Percentiles rank a stretch among this genome's conserved stretches.
These are phyloP conservation scores for Oreotrochilus melanogaster DNA, from an alignment of 2,113 vertebrate genomes.

Conservation along the genomic window DNA sequence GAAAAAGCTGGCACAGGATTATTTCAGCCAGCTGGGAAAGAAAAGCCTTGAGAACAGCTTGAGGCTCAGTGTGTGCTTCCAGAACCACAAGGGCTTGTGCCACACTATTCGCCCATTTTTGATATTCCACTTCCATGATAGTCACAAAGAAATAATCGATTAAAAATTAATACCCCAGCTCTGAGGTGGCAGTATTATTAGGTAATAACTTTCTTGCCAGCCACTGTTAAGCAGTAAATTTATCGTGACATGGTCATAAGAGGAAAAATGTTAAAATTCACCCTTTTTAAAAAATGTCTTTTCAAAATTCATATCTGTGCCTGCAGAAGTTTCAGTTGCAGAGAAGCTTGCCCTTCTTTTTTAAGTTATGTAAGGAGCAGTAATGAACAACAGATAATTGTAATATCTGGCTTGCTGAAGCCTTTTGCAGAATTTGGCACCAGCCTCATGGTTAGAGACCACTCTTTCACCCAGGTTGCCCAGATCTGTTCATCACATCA, in stretches of 20 bases:
- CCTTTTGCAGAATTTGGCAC: background rate
- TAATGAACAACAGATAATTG: background rate
- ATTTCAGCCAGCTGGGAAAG: background rate
- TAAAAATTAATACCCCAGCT: constrained; percentile 50
- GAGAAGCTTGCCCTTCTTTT: background rate
- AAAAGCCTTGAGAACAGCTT: background rate
- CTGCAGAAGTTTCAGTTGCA: background rate
- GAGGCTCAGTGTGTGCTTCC: background rate
- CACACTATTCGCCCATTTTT: background rate
- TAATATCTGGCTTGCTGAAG: background rate
- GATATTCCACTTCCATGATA: constrained; percentile 10
- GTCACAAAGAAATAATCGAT: constrained; percentile 19
- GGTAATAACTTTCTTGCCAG: constrained; percentile 26
- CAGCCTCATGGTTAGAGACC: background rate
- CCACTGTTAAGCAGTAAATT: constrained; percentile 27
- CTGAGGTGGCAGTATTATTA: constrained; percentile 23
- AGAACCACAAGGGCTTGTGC: background rate
- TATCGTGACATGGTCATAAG: background rate
- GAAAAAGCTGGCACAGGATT: background rate
- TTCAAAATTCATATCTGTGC: background rate
- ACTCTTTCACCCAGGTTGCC: background rate
- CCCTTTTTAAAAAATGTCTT: background rate
- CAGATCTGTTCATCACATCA: background rate
- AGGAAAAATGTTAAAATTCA: constrained; percentile 10
- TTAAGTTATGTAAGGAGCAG: background rate